A percentile compares a stretch with the other conserved stretches of the same genome.
Conservation (phyloP, 2,113 vertebrate genomes). For the Poicephalus gulielmi region DNA sequence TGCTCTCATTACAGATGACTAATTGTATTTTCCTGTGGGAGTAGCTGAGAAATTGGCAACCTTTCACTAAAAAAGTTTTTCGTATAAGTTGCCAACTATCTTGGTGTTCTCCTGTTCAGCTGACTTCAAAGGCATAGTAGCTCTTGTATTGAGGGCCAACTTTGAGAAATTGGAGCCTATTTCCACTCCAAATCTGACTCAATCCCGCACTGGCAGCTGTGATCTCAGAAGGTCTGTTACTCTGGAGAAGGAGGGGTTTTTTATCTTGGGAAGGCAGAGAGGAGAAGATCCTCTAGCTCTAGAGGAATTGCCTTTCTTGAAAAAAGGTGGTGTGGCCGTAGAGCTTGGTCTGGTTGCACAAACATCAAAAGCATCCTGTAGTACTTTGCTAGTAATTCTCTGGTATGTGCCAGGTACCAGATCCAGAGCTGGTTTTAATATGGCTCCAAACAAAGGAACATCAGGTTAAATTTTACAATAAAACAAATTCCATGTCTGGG, state of each 20-base stretch:
- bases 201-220: not conserved
- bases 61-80: not conserved
- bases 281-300: not conserved
- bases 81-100: not conserved
- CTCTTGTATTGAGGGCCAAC: not conserved
- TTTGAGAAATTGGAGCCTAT: not conserved
- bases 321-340: rapidly evolving
- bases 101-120: not conserved
- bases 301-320: not conserved
- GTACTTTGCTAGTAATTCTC: not conserved
- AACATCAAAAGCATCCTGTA: not conserved
- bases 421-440: not conserved
- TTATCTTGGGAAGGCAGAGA: not conserved
- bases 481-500: not conserved
- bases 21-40: conserved; percentile 19
- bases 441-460: not conserved
- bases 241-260: not conserved
- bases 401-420: not conserved
- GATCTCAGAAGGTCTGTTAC: not conserved
- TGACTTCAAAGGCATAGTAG: not conserved
- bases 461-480: not conserved
- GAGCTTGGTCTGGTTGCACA: not conserved
- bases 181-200: not conserved
- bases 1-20: not conserved
- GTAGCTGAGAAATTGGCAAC: not conserved